These are phyloP conservation scores for Myotis planiceps DNA, from an alignment of 2,797 vertebrate species.

Conservation along the genomic window DNA sequence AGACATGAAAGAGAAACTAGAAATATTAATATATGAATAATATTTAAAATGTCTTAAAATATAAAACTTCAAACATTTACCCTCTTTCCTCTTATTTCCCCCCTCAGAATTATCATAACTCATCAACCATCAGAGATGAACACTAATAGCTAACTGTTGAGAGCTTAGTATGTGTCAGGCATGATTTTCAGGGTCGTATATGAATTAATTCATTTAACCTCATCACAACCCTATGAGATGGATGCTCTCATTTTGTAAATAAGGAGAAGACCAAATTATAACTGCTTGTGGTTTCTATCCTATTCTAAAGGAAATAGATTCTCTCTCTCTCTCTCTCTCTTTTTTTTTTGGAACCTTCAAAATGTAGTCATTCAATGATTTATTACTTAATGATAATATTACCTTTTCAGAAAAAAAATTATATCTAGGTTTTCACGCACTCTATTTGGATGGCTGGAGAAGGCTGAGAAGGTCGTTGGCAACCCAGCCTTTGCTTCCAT, in stretches of 20 bases:
- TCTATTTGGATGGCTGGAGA: neutral
- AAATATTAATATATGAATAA: neutral
- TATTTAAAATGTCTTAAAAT: neutral
- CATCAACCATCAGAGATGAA: neutral
- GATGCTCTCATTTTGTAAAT: neutral
- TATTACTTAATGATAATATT: neutral
- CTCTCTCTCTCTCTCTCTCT: neutral
- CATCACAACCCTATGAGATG: too few relatives aligned
- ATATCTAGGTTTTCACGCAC: neutral
- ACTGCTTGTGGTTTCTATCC: neutral
- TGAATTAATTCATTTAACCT: neutral
- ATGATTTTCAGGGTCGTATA: neutral
- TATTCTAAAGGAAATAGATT: neutral
- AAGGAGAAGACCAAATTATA: neutral
- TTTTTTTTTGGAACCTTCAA: neutral
- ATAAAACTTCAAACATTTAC: neutral
- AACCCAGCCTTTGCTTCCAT: neutral
- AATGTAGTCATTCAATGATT: neutral
- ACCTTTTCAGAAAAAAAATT: neutral
- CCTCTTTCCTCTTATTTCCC: neutral
- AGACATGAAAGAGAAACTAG: neutral
- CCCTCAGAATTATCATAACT: neutral
- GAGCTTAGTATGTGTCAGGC: neutral
- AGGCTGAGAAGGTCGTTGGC: neutral
- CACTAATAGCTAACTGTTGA: neutral